Evolutionary conservation across 1,140 invertebrate genomes (phyloP).

Genomic region (Rhyzopertha dominica): DNA sequence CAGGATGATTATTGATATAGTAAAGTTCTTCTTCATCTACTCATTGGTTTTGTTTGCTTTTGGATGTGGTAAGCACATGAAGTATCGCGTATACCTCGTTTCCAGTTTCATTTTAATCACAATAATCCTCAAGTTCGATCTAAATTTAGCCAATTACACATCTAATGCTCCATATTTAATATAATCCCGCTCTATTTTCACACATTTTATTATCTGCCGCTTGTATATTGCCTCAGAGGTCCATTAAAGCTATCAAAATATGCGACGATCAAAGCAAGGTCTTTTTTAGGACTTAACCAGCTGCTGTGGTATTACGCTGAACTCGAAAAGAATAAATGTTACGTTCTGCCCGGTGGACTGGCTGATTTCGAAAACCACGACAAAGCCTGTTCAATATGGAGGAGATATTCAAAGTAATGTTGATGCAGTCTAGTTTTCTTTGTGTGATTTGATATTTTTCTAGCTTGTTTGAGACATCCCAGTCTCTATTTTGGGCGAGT

Average conservation of each 20-base stretch:
- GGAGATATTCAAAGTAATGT: slow-evolving; percentile 60
- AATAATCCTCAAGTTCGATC: neutral
- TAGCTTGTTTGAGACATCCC: slow-evolving; percentile 86
- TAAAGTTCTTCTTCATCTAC: slow-evolving; percentile 86
- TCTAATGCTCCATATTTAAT: too few relatives aligned
- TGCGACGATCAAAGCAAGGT: too few relatives aligned
- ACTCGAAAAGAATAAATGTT: slow-evolving; percentile 72
- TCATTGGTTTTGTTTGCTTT: slow-evolving; percentile 77
- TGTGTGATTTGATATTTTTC: slow-evolving; percentile 34
- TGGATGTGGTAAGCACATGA: slow-evolving; percentile 60
- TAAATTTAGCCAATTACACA: too few relatives aligned
- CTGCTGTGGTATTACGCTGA: slow-evolving; percentile 87
- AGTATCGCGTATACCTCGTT: neutral
- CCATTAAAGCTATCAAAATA: too few relatives aligned
- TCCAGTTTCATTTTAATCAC: slow-evolving; percentile 17
- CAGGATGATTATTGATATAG: slow-evolving; percentile 81
- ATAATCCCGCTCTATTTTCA: too few relatives aligned
- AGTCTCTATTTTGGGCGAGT: slow-evolving; percentile 86
- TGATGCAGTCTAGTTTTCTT: slow-evolving; percentile 1
- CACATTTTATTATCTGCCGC: too few relatives aligned
- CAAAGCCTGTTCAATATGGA: slow-evolving; percentile 74
- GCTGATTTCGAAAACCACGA: slow-evolving; percentile 61
- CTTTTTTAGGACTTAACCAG: slow-evolving; percentile 65
- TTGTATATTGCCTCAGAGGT: too few relatives aligned
- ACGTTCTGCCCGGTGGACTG: slow-evolving; percentile 52